These are phyloP conservation scores for Oceanodroma leucorhoa DNA, from an alignment of 2,797 vertebrate genomes.

Conservation along the genomic window DNA sequence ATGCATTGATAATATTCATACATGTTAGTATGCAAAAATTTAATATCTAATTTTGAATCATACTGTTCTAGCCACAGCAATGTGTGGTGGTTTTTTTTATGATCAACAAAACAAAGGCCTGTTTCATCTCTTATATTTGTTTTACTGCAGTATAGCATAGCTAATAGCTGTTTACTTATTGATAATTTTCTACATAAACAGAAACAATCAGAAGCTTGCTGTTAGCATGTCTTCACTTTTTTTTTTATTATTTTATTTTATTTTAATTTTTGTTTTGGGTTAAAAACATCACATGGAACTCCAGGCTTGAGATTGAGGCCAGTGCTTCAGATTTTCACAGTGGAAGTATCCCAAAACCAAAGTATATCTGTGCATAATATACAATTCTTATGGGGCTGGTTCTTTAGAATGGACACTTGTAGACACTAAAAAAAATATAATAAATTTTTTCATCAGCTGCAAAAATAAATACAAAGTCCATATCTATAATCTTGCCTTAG, in stretches of 20 bases:
- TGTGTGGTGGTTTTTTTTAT: background rate
- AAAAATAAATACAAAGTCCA: background rate
- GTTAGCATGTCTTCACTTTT: background rate
- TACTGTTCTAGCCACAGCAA: background rate
- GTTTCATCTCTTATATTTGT: background rate
- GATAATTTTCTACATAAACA: background rate
- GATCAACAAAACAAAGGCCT: background rate
- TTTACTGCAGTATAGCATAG: background rate
- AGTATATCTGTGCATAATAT: background rate
- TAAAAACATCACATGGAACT: background rate
- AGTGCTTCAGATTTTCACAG: background rate
- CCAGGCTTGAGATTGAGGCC: background rate
- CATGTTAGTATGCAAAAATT: background rate
- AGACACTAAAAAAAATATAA: background rate
- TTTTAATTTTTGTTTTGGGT: background rate
- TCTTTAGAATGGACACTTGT: background rate
- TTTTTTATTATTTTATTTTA: background rate
- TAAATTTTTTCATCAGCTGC: accelerated
- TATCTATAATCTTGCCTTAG: background rate
- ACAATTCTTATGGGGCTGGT: background rate
- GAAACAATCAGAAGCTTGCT: background rate
- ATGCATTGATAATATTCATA: background rate
- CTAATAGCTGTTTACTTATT: background rate
- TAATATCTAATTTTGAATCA: background rate
- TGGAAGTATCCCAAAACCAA: background rate